Base-by-base conservation (phyloP, 2,113 vertebrate genomes). In the Ornithorhynchus anatinus region DNA sequence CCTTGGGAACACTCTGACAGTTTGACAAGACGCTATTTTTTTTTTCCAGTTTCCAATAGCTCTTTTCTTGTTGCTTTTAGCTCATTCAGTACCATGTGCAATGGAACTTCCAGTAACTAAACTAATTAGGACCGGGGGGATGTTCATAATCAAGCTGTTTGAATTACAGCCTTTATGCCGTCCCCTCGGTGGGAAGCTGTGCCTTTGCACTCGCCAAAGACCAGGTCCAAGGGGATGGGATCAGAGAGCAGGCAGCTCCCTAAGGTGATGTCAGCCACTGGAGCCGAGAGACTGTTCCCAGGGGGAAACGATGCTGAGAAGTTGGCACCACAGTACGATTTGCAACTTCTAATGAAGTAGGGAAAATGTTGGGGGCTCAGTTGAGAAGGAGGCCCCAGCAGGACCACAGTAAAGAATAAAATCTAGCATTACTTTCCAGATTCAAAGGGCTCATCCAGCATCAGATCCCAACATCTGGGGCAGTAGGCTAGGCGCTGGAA, bases 41-140 rank as follows among this genome's bases (percentile, higher is more conserved):
- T 29, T 35, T 52, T 37, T 17, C 23, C 27, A 48, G 19, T 43
- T 35, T 39, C 45, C 3, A 25, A 1, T 10, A 25, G 45, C n/a
- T 78, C 27, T 33, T 42, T 14, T 12, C 40, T 33, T 17, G n/a
- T 75, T 22, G 3, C 39, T 33, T 19, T 33, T 11, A 19, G 58
- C 13, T 32, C 38, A 62, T 32, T 47, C 14, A 6, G 8, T 13
- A 16, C 13, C 31, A n/a, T 8, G 31, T 66, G 42, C 74, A 51
- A 47, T 5, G 59, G 69, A 66, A 69, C 72, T 72, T 37, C 17
- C 1, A 43, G 61, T 22, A 16, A 15, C 43, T 1, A 54, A 39
- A 48, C 25, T 74, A 69, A 67, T 61, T 35, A 69, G 72, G 77
- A 60, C 32, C 17, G 1, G 65, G 25, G 59, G 52, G 22, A 69